A percentile compares a stretch with the other conserved stretches of the same genome.
Conservation (phyloP, 1,140 invertebrate genomes). For the Drosophila navojoa region DNA sequence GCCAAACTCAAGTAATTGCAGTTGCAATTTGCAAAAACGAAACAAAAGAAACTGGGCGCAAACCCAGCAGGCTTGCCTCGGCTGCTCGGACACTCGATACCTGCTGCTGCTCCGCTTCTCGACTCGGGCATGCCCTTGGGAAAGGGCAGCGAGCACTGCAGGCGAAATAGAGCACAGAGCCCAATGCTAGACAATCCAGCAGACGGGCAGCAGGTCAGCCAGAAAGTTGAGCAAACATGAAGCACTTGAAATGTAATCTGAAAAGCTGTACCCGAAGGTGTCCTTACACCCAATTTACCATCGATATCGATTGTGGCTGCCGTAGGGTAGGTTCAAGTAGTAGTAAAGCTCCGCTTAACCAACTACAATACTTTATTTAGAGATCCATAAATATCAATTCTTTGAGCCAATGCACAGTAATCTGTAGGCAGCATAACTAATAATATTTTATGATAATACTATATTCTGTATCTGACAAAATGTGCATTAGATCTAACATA, state of each 20-base stretch:
- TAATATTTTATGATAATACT: too few relatives aligned
- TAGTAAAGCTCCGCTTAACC: too few relatives aligned
- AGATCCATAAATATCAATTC: too few relatives aligned
- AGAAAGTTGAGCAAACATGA: not conserved
- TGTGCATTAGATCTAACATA: too few relatives aligned
- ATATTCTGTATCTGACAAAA: too few relatives aligned
- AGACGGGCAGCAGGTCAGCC: not conserved
- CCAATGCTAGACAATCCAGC: not conserved
- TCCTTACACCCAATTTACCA: not conserved
- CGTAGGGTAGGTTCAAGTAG: too few relatives aligned
- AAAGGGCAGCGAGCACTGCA: not conserved
- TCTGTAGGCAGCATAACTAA: too few relatives aligned
- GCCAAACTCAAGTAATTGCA: conserved; percentile 71
- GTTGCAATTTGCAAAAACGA: conserved; percentile 53
- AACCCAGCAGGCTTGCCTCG: not conserved
- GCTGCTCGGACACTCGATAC: conserved; percentile 5
- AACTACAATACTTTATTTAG: too few relatives aligned
- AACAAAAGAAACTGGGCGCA: not conserved
- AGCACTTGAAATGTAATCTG: not conserved
- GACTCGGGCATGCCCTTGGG: not conserved
- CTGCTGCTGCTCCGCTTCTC: not conserved
- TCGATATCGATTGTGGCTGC: not conserved
- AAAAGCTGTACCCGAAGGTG: not conserved
- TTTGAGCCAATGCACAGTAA: too few relatives aligned
- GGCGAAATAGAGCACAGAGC: not conserved